These are phyloP conservation scores for Corapipo altera DNA, from an alignment of 2,113 vertebrate species.

Conservation along the genomic window DNA sequence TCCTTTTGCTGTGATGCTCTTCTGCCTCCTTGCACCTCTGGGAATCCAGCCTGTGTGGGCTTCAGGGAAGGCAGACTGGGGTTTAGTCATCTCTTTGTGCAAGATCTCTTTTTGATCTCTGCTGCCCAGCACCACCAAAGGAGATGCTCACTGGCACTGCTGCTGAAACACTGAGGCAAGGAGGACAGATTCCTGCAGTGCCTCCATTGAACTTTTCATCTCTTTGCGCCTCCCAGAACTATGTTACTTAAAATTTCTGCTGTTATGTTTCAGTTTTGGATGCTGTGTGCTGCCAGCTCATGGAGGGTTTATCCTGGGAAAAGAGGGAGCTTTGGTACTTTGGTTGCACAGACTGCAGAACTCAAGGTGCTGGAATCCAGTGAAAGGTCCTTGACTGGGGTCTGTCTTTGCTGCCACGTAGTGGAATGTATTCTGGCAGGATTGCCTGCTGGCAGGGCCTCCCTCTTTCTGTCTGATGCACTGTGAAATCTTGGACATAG, in stretches of 20 bases:
- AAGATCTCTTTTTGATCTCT: background rate
- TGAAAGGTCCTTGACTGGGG: background rate
- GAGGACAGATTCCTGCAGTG: background rate
- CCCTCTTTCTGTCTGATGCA: background rate
- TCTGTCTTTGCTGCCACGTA: background rate
- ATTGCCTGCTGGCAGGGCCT: background rate
- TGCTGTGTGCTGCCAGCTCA: background rate
- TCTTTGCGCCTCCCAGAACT: background rate
- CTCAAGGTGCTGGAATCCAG: background rate
- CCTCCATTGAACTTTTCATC: background rate
- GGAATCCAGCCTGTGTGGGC: background rate
- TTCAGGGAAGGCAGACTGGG: background rate
- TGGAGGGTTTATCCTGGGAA: fast-evolving
- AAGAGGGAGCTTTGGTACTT: background rate
- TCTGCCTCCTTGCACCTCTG: background rate
- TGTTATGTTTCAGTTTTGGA: background rate
- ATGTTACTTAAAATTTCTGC: background rate
- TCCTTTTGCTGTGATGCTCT: background rate
- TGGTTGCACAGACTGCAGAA: background rate
- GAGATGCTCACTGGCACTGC: background rate
- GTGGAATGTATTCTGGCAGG: background rate
- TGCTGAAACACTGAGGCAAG: background rate
- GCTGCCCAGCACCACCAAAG: background rate
- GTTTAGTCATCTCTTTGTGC: background rate
- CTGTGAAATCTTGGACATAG: background rate